Evolutionary conservation across 2,797 vertebrate genomes (phyloP).

Genomic region (Anabas testudineus): DNA sequence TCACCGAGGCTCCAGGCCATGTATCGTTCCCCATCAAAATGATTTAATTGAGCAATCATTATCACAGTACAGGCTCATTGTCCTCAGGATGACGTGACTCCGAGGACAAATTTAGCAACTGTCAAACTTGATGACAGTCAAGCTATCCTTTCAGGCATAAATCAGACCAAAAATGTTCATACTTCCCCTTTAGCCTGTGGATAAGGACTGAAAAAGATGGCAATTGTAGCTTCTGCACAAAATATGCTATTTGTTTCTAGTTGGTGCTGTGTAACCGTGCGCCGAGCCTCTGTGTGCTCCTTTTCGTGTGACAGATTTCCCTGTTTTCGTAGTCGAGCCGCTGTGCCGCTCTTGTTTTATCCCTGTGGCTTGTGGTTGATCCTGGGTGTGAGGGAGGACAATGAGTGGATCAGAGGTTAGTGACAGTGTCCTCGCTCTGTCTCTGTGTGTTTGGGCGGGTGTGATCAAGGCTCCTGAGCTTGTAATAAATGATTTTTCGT

Average conservation of each 20-base stretch:
- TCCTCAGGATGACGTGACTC: slow-evolving; percentile 37
- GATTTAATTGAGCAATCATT: slow-evolving; percentile 49
- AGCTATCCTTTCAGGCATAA: slow-evolving; percentile 33
- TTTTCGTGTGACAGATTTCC: slow-evolving; percentile 23
- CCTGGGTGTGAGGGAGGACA: slow-evolving; percentile 28
- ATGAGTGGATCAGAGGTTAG: slow-evolving; percentile 49
- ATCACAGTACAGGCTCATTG: neutral
- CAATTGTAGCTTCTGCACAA: neutral
- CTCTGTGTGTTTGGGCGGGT: slow-evolving; percentile 17
- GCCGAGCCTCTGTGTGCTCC: slow-evolving; percentile 6
- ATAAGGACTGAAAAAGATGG: neutral
- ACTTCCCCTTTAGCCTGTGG: neutral
- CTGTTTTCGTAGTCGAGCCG: slow-evolving; percentile 15
- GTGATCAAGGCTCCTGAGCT: slow-evolving; percentile 28
- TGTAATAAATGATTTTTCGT: slow-evolving; percentile 34
- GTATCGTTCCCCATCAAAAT: slow-evolving; percentile 27
- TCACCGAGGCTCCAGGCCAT: neutral
- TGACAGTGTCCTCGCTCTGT: slow-evolving; percentile 3
- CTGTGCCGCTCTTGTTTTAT: slow-evolving; percentile 28
- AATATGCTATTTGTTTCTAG: neutral
- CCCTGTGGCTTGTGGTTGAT: slow-evolving; percentile 38
- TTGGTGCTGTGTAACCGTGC: neutral
- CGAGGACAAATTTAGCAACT: slow-evolving; percentile 50
- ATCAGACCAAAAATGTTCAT: slow-evolving; percentile 18
- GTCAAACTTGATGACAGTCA: slow-evolving; percentile 44